phyloP scores from a whole-genome alignment of 2,888 invertebrate genomes.

The Chloromyia formosa region DNA sequence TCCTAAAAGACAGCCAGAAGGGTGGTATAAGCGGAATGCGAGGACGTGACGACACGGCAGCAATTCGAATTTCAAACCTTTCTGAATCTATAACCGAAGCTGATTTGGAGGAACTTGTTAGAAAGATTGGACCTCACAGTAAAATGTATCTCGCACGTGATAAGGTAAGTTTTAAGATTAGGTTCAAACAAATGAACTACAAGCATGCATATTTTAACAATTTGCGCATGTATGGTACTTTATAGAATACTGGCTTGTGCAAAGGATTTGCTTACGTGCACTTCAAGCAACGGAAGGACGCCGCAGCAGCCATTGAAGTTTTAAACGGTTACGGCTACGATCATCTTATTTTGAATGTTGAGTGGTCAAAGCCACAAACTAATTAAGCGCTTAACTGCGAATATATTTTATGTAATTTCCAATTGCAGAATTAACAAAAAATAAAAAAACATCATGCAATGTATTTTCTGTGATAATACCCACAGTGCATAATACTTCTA shows the following conservation, averaged over 20 bases:
- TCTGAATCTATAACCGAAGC: constrained; percentile 95
- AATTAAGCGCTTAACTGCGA: constrained; percentile 53
- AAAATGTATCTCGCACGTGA: constrained; percentile 97
- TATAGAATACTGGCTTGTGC: constrained; percentile 79
- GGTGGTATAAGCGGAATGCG: constrained; percentile 75
- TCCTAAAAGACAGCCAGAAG: constrained; percentile 84
- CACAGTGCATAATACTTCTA: no score
- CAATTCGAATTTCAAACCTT: constrained; percentile 96
- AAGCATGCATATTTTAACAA: no score
- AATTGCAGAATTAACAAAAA: no score
- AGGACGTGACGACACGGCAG: constrained; percentile 82
- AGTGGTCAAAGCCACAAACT: constrained; percentile 92
- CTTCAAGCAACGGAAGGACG: constrained; percentile 90
- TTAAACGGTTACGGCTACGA: constrained; percentile 96
- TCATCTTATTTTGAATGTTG: constrained; percentile 97
- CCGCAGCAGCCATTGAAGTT: constrained; percentile 87
- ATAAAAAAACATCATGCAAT: no score
- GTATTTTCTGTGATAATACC: no score
- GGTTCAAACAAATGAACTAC: no score
- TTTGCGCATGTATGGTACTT: constrained; percentile 50
- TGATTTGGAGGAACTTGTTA: constrained; percentile 95
- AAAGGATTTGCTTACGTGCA: constrained; percentile 99
- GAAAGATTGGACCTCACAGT: constrained; percentile 90
- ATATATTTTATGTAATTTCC: background rate
- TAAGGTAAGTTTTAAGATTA: constrained; percentile 67